Evolutionary conservation across 2,113 vertebrate species (phyloP), one percentile per base, ranked within the genome.

Genomic region (Paralichthys olivaceus): DNA sequence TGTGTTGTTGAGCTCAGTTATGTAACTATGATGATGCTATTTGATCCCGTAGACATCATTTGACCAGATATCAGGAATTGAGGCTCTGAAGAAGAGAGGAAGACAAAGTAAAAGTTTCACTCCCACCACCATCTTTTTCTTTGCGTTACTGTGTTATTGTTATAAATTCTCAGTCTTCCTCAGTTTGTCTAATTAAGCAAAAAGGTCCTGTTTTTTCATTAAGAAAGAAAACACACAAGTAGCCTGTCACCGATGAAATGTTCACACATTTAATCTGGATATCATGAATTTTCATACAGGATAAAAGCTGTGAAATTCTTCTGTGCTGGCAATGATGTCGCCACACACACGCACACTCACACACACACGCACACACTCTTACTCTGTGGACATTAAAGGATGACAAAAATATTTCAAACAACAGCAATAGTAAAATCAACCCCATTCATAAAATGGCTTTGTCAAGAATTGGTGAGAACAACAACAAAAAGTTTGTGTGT

Each of bases 231-330:
- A 22, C 5, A 14, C 60, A 45, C 34, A 40, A 8, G 22, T 23
- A 15, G 13, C 13, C 22, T 43, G 22, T 23, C 3, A 1, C 4
- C n/a, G 57, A 54, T 55, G 68, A 78, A 76, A 76, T 55, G 23
- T 72, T 69, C 14, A 57, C 29, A 83, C 69, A 57, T 88, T 88
- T 88, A 88, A 75, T 86, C 17, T 75, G 43, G 56, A 75, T 77
- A 79, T 49, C 56, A 76, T 22, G 55, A 17, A 5, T 68, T 54
- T 74, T 40, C 7, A 74, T 58, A 78, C 26, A 65, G 32, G 51
- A 84, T 61, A 76, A 66, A 67, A 57, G 63, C 70, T 23, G 4
- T 67, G 68, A 78, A 29, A 4, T 63, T 69, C 20, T 37, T 62
- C 55, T 72, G 59, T 85, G 47, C 51, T 4, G 4, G 80, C 12